Base-by-base conservation (phyloP, 2,113 vertebrate genomes). In the Macrotus californicus region DNA sequence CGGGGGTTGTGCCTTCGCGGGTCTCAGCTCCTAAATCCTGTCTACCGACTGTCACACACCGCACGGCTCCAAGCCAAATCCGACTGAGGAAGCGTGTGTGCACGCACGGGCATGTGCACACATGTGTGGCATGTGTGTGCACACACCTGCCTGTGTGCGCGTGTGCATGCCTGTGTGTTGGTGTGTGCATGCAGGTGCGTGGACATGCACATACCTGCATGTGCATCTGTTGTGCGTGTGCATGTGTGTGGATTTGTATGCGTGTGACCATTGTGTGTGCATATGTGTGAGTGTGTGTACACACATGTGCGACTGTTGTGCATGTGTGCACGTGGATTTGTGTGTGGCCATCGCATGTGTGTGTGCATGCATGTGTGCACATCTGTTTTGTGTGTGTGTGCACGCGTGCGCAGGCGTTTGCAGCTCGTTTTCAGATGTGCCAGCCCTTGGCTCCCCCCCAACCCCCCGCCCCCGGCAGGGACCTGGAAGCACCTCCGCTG, bases 401-500 rank as follows among this genome's bases (percentile, higher is more conserved):
- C 8, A 11, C 34, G n/a, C 1, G 4, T 7, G 11, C 2, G 0
- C 6, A 21, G 4, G 7, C 6, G 12, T 6, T 16, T 29, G 6
- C 34, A 1, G 1, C 34, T 59, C 36, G 6, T 46, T 70, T 75
- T 22, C 14, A 70, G 41, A 52, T 14, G 3, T 7, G 31, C 39
- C 61, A 3, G 52, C 21, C 52, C 50, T n/a, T n/a, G n/a, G n/a
- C n/a, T 52, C 14, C n/a, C 66, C 9, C 86, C 52, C 43, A n/a
- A n/a, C 18, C 61, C 34, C 61, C 36, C 48, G 34, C 80, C 50
- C 50, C 89, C 13, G 7, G 90, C 64, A 86, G 79, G 67, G 48
- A n/a, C n/a, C 89, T 79, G 82, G 43, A 39, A 87, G 29, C 29
- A 34, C 22, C 66, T 15, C 52, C 61, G 91, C 19, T 56, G 61